Percentiles rank a stretch among this genome's conserved stretches.
These are phyloP conservation scores for Saxicola maurus DNA, from an alignment of 2,797 vertebrate genomes.

Conservation along the genomic window DNA sequence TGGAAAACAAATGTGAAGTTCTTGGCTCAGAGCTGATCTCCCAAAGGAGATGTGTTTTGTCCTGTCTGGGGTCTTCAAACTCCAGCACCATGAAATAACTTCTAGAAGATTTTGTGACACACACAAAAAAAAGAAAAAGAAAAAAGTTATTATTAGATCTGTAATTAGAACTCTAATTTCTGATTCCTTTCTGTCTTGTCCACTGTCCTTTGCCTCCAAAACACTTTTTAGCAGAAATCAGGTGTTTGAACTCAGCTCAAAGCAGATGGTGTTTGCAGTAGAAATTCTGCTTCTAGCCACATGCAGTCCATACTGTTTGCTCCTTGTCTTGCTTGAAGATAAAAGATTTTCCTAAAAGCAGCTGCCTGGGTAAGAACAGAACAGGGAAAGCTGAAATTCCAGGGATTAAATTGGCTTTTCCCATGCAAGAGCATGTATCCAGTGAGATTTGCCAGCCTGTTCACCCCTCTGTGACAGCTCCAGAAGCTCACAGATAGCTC, in stretches of 20 bases:
- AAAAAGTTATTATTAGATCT: not conserved
- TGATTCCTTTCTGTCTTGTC: not conserved
- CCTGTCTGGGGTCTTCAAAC: not conserved
- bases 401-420: not conserved
- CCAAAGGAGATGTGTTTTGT: not conserved
- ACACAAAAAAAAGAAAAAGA: no score
- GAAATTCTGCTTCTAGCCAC: not conserved
- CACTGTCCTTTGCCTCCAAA: not conserved
- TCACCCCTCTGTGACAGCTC: not conserved
- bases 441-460: not conserved
- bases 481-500: not conserved
- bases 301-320: not conserved
- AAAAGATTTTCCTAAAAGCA: not conserved
- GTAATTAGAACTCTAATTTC: not conserved
- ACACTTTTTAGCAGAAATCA: not conserved
- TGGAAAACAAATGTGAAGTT: not conserved
- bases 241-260: not conserved
- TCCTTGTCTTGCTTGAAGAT: not conserved
- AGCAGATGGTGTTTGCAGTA: not conserved
- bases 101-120: not conserved
- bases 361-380: not conserved
- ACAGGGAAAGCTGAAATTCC: not conserved
- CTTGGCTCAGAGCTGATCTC: not conserved
- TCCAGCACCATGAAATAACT: rapidly evolving
- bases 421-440: not conserved